These are phyloP conservation scores for Drosophila neonasuta DNA, from an alignment of 2,888 invertebrate genomes.

Conservation along the genomic window DNA sequence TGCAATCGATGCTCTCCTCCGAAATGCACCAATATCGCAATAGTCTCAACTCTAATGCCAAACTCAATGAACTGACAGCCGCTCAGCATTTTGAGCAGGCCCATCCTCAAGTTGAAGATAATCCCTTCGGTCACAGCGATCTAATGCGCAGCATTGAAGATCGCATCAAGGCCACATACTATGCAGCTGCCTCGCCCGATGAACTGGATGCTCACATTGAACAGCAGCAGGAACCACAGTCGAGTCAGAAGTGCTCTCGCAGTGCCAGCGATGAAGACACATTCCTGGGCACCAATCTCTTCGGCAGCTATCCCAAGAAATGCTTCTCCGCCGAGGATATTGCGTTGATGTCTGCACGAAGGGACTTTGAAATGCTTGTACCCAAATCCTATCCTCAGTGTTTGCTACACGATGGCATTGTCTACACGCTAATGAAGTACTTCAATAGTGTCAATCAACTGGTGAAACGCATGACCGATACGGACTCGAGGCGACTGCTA, in stretches of 20 bases:
- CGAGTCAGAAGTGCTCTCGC: conserved; percentile 1
- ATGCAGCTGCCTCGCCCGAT: conserved; percentile 33
- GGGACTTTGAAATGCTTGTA: conserved; percentile 80
- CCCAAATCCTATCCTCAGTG: conserved; percentile 74
- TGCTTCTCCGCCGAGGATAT: conserved; percentile 80
- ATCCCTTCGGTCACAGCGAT: conserved; percentile 22
- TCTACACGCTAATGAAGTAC: conserved; percentile 77
- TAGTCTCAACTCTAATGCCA: conserved; percentile 37
- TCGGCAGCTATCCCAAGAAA: conserved; percentile 68
- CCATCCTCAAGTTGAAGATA: conserved; percentile 10
- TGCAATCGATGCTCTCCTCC: conserved; percentile 68
- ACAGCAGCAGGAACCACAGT: neutral
- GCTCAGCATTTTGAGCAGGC: conserved; percentile 14
- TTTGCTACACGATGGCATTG: conserved; percentile 70
- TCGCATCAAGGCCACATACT: conserved; percentile 36
- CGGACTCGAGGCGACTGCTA: conserved; percentile 51
- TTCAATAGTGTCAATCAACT: conserved; percentile 78
- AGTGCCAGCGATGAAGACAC: conserved; percentile 14
- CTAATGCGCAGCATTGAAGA: conserved; percentile 41
- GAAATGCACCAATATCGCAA: conserved; percentile 63
- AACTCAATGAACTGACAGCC: conserved; percentile 13
- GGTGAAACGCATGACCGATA: conserved; percentile 63
- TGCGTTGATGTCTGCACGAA: conserved; percentile 76
- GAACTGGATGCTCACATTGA: neutral
- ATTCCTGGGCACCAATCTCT: conserved; percentile 81